Percentiles rank a stretch among this genome's conserved stretches.
Conservation (phyloP, 2,797 vertebrate genomes). For the Girardinus metallicus region DNA sequence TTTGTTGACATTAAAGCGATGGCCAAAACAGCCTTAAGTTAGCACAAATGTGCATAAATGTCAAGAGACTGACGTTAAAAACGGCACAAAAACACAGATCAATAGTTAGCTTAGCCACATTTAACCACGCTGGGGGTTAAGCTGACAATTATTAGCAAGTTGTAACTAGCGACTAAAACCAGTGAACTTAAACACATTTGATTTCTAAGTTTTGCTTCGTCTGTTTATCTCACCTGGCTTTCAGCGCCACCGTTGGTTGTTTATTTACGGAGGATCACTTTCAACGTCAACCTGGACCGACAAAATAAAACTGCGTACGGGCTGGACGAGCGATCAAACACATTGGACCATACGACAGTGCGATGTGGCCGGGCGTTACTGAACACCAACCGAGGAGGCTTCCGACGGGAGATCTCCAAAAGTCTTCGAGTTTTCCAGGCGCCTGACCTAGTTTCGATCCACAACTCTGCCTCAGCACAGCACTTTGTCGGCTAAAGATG, state of each 20-base stretch:
- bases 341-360: constrained; percentile 67
- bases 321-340: constrained; percentile 57
- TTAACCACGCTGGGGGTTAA: not conserved
- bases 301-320: constrained; percentile 68
- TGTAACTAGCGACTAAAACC: not conserved
- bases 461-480: constrained; percentile 48
- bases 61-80: not conserved
- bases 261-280: constrained; percentile 44
- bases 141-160: constrained; percentile 8
- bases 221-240: constrained; percentile 50
- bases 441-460: constrained; percentile 61
- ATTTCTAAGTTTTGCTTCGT: fast-evolving
- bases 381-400: constrained; percentile 8
- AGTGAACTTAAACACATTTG: not conserved
- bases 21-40: not conserved
- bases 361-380: constrained; percentile 20
- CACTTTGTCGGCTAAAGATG: constrained; percentile 64
- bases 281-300: constrained; percentile 70
- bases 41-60: not conserved
- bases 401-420: constrained; percentile 1
- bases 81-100: not conserved
- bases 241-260: constrained; percentile 31
- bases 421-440: constrained; percentile 18
- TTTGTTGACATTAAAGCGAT: not conserved
- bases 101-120: constrained; percentile 37